phyloP scores from a whole-genome alignment of 2,113 vertebrate genomes.

The Platysternon megacephalum region DNA sequence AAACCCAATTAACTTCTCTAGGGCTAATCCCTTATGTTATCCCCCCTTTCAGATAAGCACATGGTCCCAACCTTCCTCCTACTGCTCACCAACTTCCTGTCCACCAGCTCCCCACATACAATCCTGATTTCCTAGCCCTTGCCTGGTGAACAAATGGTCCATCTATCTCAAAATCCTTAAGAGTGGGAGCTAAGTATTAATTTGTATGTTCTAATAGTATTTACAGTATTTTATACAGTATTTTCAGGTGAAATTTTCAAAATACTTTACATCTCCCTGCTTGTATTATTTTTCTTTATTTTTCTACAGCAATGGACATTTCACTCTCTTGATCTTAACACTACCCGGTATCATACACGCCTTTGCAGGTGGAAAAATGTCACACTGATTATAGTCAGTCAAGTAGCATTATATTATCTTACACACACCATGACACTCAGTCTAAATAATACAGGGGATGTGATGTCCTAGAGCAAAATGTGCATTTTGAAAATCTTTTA shows the following conservation, averaged over 20 bases:
- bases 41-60: too few species aligned
- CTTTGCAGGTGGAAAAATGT: slow-evolving; percentile 1
- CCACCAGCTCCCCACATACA: not conserved
- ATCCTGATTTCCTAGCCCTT: not conserved
- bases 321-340: slow-evolving; percentile 10
- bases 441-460: not conserved
- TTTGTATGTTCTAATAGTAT: not conserved
- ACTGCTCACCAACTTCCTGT: not conserved
- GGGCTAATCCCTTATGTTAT: not conserved
- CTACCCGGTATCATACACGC: not conserved
- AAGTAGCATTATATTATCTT: slow-evolving; percentile 8
- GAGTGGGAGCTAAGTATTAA: fast-evolving
- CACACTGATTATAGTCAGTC: not conserved
- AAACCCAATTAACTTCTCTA: not conserved
- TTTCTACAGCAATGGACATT: not conserved
- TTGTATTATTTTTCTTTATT: not conserved
- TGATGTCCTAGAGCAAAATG: not conserved
- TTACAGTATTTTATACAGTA: not conserved
- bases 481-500: not conserved
- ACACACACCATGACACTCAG: slow-evolving; percentile 31
- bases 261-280: not conserved
- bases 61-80: not conserved
- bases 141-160: not conserved
- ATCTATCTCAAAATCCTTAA: not conserved
- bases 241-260: not conserved